phyloP scores from a whole-genome alignment of 1,140 invertebrate genomes.

The Cydia pomonella region DNA sequence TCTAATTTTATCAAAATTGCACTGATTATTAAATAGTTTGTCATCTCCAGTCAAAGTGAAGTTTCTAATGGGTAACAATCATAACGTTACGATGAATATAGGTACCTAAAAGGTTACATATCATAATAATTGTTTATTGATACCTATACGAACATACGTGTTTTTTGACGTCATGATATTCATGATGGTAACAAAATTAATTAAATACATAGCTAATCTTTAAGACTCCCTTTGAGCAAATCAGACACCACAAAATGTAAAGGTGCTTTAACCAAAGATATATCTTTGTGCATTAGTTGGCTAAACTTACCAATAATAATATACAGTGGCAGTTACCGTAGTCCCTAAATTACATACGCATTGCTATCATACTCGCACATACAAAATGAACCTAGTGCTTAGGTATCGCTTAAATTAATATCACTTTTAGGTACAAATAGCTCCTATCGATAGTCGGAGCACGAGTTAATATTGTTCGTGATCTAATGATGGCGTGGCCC shows the following conservation, averaged over 20 bases:
- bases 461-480: slow-evolving; percentile 15
- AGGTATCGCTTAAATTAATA: slow-evolving; percentile 74
- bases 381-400: slow-evolving; percentile 67
- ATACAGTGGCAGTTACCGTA: slow-evolving; percentile 46
- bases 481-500: slow-evolving; percentile 12
- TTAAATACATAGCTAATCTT: slow-evolving; percentile 17
- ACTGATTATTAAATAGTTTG: slow-evolving; percentile 26
- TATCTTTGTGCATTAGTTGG: slow-evolving; percentile 42
- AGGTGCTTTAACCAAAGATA: slow-evolving; percentile 31
- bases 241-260: slow-evolving; percentile 32
- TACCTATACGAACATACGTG: not conserved
- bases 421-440: slow-evolving; percentile 67
- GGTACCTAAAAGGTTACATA: slow-evolving; percentile 10
- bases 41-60: slow-evolving; percentile 28
- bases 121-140: slow-evolving; percentile 11
- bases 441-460: slow-evolving; percentile 40
- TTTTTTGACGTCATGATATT: not conserved
- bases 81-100: slow-evolving; percentile 7
- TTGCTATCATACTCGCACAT: slow-evolving; percentile 48
- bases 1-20: slow-evolving; percentile 32
- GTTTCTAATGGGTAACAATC: slow-evolving; percentile 18
- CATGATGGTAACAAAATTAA: not conserved
- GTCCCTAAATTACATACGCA: slow-evolving; percentile 39
- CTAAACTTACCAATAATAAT: slow-evolving; percentile 43
- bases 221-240: slow-evolving; percentile 47